Percentiles rank a stretch among this genome's conserved stretches.
phyloP scores from a whole-genome alignment of 1,140 invertebrate genomes.

The Drosophila leontia region DNA sequence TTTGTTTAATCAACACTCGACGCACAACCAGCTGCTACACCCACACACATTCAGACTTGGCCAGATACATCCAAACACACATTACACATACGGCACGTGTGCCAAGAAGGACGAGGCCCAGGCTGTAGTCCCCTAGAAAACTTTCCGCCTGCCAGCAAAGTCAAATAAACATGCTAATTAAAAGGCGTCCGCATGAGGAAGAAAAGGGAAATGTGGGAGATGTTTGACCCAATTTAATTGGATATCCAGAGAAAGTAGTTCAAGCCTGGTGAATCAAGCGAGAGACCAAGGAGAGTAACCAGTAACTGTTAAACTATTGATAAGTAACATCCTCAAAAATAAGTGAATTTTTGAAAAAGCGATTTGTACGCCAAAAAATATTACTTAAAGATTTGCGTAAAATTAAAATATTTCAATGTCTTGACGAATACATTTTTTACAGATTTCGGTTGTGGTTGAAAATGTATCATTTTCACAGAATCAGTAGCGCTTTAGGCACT shows the following conservation, averaged over 20 bases:
- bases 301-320: not conserved
- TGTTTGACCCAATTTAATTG: constrained; percentile 76
- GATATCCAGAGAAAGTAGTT: constrained; percentile 27
- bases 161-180: constrained; percentile 83
- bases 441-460: too few relatives aligned
- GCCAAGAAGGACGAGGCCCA: constrained; percentile 20
- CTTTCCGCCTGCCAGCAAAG: constrained; percentile 62
- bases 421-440: not conserved
- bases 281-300: not conserved
- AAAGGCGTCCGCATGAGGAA: constrained; percentile 56
- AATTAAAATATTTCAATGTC: not conserved
- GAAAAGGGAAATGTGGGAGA: constrained; percentile 25
- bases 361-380: not conserved
- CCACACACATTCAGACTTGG: not conserved
- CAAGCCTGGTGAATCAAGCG: constrained; percentile 4
- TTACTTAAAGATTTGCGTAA: not conserved
- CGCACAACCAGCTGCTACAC: constrained; percentile 53
- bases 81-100: constrained; percentile 70
- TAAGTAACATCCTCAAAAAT: not conserved
- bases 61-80: constrained; percentile 14
- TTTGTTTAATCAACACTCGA: constrained; percentile 82
- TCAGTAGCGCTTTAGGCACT: not conserved
- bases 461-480: not conserved
- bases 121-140: constrained; percentile 45
- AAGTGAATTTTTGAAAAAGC: too few relatives aligned